These are phyloP conservation scores for Chionoecetes opilio DNA, from an alignment of 1,140 invertebrate genomes.

Conservation along the genomic window DNA sequence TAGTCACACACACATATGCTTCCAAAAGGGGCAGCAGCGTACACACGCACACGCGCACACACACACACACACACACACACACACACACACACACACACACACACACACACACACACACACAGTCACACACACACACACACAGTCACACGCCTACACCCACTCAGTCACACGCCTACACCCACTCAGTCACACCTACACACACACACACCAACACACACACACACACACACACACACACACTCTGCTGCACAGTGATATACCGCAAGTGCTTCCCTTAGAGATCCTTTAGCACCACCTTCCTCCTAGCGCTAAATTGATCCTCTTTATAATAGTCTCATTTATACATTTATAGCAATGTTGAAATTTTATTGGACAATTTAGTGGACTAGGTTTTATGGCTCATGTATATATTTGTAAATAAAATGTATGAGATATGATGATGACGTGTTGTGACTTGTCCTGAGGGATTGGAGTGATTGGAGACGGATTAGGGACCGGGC, in stretches of 20 bases:
- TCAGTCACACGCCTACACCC: not conserved
- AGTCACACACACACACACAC: not conserved
- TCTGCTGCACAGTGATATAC: not conserved
- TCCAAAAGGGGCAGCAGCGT: not conserved
- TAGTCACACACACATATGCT: not conserved
- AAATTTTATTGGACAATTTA: not conserved
- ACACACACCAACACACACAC: not conserved
- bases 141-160: not conserved
- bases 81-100: conserved; percentile 8
- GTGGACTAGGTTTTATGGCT: not conserved
- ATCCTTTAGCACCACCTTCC: no score
- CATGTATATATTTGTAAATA: conserved; percentile 23
- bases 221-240: conserved; percentile 21
- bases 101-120: not conserved
- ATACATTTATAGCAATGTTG: not conserved
- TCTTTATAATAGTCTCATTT: not conserved
- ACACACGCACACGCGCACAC: not conserved
- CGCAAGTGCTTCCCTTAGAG: not conserved
- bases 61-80: not conserved
- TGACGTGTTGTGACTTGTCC: no score
- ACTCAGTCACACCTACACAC: not conserved
- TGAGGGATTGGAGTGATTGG: no score
- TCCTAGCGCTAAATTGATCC: not conserved
- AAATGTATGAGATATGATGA: not conserved
- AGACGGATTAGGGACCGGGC: no score